Evolutionary conservation across 2,888 invertebrate species (phyloP).

Genomic region (Pterobdella sp.): DNA sequence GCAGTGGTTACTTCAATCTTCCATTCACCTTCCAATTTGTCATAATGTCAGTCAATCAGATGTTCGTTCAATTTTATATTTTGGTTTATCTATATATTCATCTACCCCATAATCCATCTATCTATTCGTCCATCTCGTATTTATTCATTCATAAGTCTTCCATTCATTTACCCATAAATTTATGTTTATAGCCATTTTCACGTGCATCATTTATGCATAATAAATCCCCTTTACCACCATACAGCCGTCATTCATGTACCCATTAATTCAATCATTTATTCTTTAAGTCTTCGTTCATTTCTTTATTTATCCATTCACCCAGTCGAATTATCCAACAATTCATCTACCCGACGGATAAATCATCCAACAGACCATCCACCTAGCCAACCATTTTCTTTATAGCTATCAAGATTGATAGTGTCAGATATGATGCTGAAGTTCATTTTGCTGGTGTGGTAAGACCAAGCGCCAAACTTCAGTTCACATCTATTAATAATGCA

Average conservation of each 20-base stretch:
- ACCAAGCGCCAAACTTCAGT: conserved; percentile 38
- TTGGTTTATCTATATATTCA: background rate
- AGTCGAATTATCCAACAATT: background rate
- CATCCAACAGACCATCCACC: background rate
- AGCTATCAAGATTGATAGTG: conserved; percentile 37
- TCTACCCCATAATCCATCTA: background rate
- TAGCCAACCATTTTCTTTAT: conserved; percentile 34
- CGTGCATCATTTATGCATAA: too few species aligned
- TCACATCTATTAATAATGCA: too few species aligned
- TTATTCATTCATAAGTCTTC: too few species aligned
- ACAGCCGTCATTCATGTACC: too few species aligned
- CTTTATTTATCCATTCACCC: background rate
- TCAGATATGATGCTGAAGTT: conserved; percentile 36
- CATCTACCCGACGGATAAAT: background rate
- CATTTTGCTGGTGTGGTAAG: conserved; percentile 39
- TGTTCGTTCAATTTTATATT: background rate
- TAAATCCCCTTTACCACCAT: too few species aligned
- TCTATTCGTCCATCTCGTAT: background rate
- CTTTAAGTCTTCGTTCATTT: background rate
- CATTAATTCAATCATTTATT: background rate
- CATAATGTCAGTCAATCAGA: background rate
- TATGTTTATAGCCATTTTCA: background rate
- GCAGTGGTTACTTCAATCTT: conserved; percentile 34
- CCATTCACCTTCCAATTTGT: conserved; percentile 34
- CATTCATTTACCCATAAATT: background rate